phyloP scores from a whole-genome alignment of 2,888 invertebrate species.

The Electrophaes corylata region DNA sequence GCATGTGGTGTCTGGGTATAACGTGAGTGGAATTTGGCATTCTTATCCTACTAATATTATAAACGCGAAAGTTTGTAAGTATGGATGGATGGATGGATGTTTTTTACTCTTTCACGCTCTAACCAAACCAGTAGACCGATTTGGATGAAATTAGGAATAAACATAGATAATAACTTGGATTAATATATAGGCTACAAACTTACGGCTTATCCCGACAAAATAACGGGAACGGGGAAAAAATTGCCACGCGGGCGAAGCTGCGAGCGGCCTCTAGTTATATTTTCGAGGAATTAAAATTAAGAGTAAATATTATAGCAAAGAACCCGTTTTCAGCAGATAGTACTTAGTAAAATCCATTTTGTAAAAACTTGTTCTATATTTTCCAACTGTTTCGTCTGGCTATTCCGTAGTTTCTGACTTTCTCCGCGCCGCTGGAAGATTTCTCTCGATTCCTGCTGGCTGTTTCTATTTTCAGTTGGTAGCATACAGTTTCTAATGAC shows the following conservation, averaged over 20 bases:
- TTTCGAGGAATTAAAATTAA: not conserved
- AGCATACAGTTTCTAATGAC: conserved; percentile 49
- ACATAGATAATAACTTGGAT: too few relatives aligned
- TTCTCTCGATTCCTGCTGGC: conserved; percentile 22
- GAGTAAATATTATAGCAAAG: not conserved
- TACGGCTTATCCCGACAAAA: too few relatives aligned
- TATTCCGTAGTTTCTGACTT: conserved; percentile 28
- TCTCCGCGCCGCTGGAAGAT: conserved; percentile 27
- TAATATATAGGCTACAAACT: too few relatives aligned
- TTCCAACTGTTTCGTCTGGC: conserved; percentile 18
- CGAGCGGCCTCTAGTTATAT: too few relatives aligned
- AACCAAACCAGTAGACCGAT: too few relatives aligned
- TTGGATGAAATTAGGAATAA: too few relatives aligned
- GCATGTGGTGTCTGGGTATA: conserved; percentile 3
- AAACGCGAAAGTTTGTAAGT: too few relatives aligned
- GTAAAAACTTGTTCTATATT: conserved; percentile 27
- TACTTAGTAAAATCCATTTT: conserved; percentile 1
- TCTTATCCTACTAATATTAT: too few relatives aligned
- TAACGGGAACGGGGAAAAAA: too few relatives aligned
- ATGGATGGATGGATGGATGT: too few relatives aligned
- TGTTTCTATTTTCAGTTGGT: conserved; percentile 42
- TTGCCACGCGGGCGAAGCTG: too few relatives aligned
- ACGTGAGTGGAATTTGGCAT: not conserved
- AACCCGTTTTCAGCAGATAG: not conserved
- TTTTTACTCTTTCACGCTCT: too few relatives aligned